Percentiles rank a stretch among this genome's conserved stretches.
phyloP scores from a whole-genome alignment of 2,113 vertebrate genomes.

The Prolemur simus region DNA sequence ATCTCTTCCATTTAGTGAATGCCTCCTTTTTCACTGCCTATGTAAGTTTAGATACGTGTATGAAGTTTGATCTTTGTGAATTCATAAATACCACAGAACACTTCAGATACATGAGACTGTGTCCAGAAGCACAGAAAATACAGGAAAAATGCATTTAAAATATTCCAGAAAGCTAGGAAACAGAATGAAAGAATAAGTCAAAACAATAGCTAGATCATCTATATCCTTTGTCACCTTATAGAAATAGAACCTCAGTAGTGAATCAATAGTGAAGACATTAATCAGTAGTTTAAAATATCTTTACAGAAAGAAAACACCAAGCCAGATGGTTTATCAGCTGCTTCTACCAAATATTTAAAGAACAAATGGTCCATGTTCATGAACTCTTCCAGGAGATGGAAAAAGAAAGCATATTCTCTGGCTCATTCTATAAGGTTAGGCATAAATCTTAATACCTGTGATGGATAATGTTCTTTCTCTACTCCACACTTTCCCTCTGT shows the following conservation, averaged over 20 bases:
- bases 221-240: background rate
- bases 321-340: background rate
- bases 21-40: background rate
- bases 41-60: background rate
- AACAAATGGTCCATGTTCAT: background rate
- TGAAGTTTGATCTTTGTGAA: background rate
- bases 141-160: background rate
- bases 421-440: background rate
- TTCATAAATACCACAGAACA: background rate
- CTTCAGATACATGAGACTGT: background rate
- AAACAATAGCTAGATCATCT: background rate
- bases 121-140: background rate
- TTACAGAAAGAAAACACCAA: background rate
- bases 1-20: background rate
- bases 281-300: background rate
- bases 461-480: background rate
- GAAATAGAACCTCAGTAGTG: background rate
- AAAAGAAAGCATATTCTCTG: background rate
- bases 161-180: background rate
- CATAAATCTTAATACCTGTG: background rate
- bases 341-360: background rate
- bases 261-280: background rate
- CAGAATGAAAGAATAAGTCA: background rate
- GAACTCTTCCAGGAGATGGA: background rate
- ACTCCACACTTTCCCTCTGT: background rate